A percentile compares a stretch with the other conserved stretches of the same genome.
These are phyloP conservation scores for Drosophila oshimai DNA, from an alignment of 1,140 invertebrate genomes.

Conservation along the genomic window DNA sequence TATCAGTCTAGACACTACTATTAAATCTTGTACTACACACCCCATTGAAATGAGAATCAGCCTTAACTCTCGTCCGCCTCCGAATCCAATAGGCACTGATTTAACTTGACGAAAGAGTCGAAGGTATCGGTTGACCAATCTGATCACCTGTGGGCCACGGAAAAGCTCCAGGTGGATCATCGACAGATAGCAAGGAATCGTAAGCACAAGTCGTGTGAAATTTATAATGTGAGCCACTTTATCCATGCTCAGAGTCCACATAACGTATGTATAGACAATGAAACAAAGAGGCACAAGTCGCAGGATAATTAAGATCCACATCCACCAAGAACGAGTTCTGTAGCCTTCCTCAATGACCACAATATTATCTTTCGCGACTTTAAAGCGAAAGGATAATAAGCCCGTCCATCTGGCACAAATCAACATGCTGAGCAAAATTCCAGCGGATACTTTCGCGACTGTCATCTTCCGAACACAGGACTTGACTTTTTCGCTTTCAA, in stretches of 20 bases:
- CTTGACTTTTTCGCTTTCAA: too few relatives aligned
- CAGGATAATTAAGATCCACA: background rate
- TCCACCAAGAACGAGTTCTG: background rate
- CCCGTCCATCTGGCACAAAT: too few relatives aligned
- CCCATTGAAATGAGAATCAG: slow-evolving; percentile 7
- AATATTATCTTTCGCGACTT: background rate
- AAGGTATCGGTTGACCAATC: slow-evolving; percentile 31
- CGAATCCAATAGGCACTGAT: background rate
- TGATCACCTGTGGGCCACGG: background rate
- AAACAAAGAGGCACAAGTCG: background rate
- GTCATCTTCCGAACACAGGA: too few relatives aligned
- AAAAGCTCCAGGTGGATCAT: slow-evolving; percentile 22
- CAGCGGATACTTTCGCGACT: too few relatives aligned
- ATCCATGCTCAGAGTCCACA: background rate
- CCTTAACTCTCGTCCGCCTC: slow-evolving; percentile 7
- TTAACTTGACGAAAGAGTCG: slow-evolving; percentile 2
- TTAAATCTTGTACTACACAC: slow-evolving; percentile 18
- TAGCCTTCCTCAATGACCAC: background rate
- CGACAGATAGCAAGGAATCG: background rate
- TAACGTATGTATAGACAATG: background rate
- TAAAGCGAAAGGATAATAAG: background rate
- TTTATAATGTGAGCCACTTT: background rate
- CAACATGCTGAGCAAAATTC: too few relatives aligned
- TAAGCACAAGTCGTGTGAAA: background rate
- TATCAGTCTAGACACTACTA: too few relatives aligned